Percentiles rank a stretch among this genome's conserved stretches.
These are phyloP conservation scores for Zophobas morio DNA, from an alignment of 1,140 invertebrate genomes.

Conservation along the genomic window DNA sequence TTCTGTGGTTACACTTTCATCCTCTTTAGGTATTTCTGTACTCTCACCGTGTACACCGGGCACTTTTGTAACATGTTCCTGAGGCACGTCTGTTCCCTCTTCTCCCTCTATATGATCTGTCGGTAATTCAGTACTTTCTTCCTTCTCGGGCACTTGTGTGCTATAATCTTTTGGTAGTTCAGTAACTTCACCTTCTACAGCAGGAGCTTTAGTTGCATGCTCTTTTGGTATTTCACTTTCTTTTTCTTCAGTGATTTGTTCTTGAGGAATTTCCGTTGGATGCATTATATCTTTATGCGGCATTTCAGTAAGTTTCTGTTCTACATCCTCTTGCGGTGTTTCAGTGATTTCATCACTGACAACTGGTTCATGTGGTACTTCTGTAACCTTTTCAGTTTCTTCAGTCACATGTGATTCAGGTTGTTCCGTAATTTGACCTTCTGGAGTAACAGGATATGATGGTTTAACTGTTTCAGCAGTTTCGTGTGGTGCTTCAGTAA, in stretches of 20 bases:
- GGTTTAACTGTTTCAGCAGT: no score
- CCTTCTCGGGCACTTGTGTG: slow-evolving; percentile 46
- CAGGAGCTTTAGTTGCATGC: slow-evolving; percentile 53
- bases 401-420: neutral
- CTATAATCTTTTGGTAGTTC: slow-evolving; percentile 42
- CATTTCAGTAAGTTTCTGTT: slow-evolving; percentile 5
- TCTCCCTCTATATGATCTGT: neutral
- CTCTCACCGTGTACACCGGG: neutral
- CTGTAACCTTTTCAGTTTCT: neutral
- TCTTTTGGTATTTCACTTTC: slow-evolving; percentile 49
- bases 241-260: slow-evolving; percentile 44
- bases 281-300: neutral
- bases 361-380: neutral
- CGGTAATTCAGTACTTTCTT: slow-evolving; percentile 15
- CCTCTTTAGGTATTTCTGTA: slow-evolving; percentile 4
- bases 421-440: no score
- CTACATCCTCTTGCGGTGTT: neutral
- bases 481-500: no score
- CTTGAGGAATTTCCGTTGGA: slow-evolving; percentile 40
- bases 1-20: neutral
- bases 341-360: no score
- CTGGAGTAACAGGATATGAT: no score
- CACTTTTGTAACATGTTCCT: neutral
- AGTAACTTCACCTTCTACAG: slow-evolving; percentile 44
- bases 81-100: slow-evolving; percentile 2